phyloP scores from a whole-genome alignment of 2,113 vertebrate genomes.

The Spilogale gracilis region DNA sequence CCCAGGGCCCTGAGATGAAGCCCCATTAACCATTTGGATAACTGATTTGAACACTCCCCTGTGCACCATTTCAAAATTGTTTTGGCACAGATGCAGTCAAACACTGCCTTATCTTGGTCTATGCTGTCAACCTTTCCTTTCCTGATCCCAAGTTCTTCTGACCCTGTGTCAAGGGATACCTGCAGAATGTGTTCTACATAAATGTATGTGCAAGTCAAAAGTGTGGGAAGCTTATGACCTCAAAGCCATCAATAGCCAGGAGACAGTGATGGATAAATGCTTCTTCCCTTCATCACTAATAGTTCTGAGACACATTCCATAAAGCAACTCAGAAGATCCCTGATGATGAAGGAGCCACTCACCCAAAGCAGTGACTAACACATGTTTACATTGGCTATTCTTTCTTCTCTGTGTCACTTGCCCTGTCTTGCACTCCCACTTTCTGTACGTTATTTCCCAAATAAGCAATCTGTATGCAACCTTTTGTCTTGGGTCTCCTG shows the following conservation, averaged over 20 bases:
- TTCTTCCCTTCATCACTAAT: not conserved
- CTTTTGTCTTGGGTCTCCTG: not conserved
- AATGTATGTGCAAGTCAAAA: not conserved
- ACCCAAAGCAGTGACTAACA: not conserved
- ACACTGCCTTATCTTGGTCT: not conserved
- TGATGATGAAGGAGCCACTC: not conserved
- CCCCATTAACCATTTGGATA: no score
- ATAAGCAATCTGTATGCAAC: not conserved
- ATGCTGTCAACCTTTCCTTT: not conserved
- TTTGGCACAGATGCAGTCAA: not conserved
- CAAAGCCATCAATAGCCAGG: not conserved
- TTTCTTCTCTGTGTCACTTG: not conserved
- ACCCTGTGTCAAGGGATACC: not conserved
- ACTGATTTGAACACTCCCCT: not conserved
- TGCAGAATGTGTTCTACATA: not conserved
- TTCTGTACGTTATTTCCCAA: not conserved
- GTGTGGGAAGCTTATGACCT: not conserved
- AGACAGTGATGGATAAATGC: not conserved
- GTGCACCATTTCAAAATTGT: not conserved
- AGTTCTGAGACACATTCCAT: not conserved
- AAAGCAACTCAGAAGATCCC: not conserved
- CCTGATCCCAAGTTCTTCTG: not conserved
- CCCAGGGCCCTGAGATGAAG: not conserved
- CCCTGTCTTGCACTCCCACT: not conserved
- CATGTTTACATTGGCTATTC: not conserved